Base-by-base conservation (phyloP, 2,113 vertebrate genomes). In the Aix galericulata region DNA sequence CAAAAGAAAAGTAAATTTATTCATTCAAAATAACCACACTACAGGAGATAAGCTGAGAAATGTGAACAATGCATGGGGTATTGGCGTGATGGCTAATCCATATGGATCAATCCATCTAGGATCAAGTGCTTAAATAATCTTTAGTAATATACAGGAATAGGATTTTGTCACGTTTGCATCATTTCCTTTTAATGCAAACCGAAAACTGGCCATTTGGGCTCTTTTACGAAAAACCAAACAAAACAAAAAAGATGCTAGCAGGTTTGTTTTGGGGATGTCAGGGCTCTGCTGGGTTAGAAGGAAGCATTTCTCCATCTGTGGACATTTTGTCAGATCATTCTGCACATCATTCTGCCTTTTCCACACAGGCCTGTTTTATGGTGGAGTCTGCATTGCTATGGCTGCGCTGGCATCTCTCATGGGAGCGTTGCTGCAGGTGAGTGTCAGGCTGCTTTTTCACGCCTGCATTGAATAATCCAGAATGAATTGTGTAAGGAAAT, bases 311-410 rank as follows among this genome's bases (percentile, higher is more conserved):
- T 78, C 32, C 13, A 62, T 25, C 11, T 21, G 21, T 17, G n/a
- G 50, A 50, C 25, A 58, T 29, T 63, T 25, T 6, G 25, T 9
- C 22, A 76, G 32, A 59, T 40, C 40, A 40, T 40, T 40, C 40
- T 91, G 82, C 36, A 50, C 46, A 5, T 31, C 11, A 8, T 40
- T 87, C 44, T 97, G 11, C 29, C 31, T 96, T 60, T 60, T 26
- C 50, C 46, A 31, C 32, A 27, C 87, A 99, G 99, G 99, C 97
- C 95, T 99, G 14, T 98, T 99, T 50, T 99, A 97, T 87, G 99
- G 99, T 6, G 97, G 22, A 25, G 25, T 99, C 48, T 99, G 99
- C 86, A 99, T 99, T n/a, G 98, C 96, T 34, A 99, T 99, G 99
- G 99, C 99, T 92, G 99, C 97, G 5, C 8, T 99, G 75, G 99